Conservation (phyloP, 2,888 invertebrate species). For the Unio pictorum region DNA sequence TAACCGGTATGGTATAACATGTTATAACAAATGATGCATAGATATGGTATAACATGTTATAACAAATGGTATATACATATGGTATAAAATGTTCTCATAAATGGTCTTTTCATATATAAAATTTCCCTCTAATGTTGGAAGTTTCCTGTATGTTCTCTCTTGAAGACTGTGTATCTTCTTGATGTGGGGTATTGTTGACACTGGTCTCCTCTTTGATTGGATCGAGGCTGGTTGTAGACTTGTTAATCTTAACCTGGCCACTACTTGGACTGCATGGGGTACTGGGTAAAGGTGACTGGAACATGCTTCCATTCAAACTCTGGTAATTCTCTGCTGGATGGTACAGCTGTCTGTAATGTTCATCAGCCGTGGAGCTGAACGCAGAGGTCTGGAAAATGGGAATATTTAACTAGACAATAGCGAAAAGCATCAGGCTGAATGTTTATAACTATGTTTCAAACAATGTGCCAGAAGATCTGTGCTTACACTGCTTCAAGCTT, state of each 20-base stretch:
- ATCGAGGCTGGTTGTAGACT: constrained; percentile 33
- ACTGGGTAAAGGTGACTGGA: constrained; percentile 27
- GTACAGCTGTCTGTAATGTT: constrained; percentile 61
- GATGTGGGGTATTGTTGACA: too few relatives aligned
- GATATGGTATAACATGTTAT: too few relatives aligned
- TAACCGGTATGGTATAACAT: too few relatives aligned
- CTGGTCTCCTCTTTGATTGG: constrained; percentile 43
- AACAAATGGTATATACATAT: too few relatives aligned
- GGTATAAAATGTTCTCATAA: too few relatives aligned
- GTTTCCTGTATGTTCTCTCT: neutral
- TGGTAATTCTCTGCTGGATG: constrained; percentile 57
- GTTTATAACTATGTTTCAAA: too few relatives aligned
- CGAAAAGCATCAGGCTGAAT: too few relatives aligned
- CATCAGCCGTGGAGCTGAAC: constrained; percentile 57
- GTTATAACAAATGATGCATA: too few relatives aligned
- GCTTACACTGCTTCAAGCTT: too few relatives aligned
- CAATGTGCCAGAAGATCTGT: too few relatives aligned
- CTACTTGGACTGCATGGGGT: constrained; percentile 13
- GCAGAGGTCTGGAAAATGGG: constrained; percentile 57
- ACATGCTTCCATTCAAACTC: constrained; percentile 35
- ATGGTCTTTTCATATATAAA: neutral
- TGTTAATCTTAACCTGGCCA: constrained; percentile 13
- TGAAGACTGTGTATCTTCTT: neutral
- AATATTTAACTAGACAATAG: too few relatives aligned
- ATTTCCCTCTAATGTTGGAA: neutral